A percentile compares a stretch with the other conserved stretches of the same genome.
phyloP scores from a whole-genome alignment of 2,888 invertebrate species.

The Dexiosoma caninum region DNA sequence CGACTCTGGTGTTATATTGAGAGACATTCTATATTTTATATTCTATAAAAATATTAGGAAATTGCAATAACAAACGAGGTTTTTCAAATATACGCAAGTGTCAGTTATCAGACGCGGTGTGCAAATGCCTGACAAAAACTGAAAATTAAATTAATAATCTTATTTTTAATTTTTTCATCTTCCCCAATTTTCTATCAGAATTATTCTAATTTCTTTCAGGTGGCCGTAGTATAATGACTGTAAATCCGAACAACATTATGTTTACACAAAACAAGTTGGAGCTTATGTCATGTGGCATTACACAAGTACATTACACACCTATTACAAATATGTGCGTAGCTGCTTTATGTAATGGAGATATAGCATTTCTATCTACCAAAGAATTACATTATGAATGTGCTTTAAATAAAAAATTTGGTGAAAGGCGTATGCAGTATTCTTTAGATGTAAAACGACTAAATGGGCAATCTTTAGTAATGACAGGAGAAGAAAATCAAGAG shows the following conservation, averaged over 20 bases:
- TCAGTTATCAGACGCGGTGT: no score
- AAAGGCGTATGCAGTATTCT: constrained; percentile 54
- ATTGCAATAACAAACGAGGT: no score
- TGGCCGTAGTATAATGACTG: constrained; percentile 49
- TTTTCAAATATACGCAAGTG: no score
- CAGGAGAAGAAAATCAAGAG: constrained; percentile 41
- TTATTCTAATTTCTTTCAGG: constrained; percentile 28
- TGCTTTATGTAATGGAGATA: constrained; percentile 72
- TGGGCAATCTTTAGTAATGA: constrained; percentile 22
- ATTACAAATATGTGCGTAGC: constrained; percentile 65
- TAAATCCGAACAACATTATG: constrained; percentile 67
- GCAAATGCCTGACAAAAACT: no score
- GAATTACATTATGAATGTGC: constrained; percentile 67
- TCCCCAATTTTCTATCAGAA: neutral
- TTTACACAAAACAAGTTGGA: constrained; percentile 64
- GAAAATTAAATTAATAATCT: no score
- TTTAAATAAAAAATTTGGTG: constrained; percentile 28
- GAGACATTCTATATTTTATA: no score
- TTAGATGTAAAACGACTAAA: constrained; percentile 68
- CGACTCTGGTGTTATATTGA: no score
- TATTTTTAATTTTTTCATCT: no score
- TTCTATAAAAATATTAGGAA: no score
- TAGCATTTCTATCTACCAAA: constrained; percentile 66
- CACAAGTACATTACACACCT: constrained; percentile 68
- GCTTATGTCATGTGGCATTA: constrained; percentile 65